Conservation (phyloP, 2,888 invertebrate species). For the Dorcus parallelipipedus region DNA sequence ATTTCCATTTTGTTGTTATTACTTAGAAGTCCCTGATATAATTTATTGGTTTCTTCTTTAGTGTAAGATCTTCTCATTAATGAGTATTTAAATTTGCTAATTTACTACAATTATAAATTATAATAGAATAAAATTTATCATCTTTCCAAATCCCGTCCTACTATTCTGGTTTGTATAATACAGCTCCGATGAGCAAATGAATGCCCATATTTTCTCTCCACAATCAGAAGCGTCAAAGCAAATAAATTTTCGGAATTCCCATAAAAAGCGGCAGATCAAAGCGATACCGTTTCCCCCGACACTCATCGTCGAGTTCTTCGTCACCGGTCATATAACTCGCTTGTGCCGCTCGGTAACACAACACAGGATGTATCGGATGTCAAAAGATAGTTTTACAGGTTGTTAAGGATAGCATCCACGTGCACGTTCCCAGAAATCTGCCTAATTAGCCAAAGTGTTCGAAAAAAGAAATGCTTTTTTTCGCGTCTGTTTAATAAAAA, state of each 20-base stretch:
- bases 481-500: too few species aligned
- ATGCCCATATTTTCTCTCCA: background rate
- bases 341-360: constrained; percentile 19
- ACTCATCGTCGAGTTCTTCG: constrained; percentile 18
- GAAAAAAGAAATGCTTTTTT: too few species aligned
- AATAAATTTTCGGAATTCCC: constrained; percentile 17
- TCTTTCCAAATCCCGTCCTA: too few species aligned
- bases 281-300: constrained; percentile 17
- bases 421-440: constrained; percentile 20
- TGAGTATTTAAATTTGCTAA: too few species aligned
- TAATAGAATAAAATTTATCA: too few species aligned
- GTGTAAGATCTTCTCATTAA: too few species aligned
- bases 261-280: constrained; percentile 19
- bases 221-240: constrained; percentile 18
- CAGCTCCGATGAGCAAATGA: too few species aligned
- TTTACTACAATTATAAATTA: too few species aligned
- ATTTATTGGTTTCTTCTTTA: too few species aligned
- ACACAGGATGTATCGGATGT: constrained; percentile 28
- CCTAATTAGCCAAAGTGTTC: constrained; percentile 11
- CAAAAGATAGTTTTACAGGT: constrained; percentile 19
- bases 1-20: too few species aligned
- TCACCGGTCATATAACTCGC: constrained; percentile 22
- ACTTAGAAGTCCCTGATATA: too few species aligned
- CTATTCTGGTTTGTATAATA: too few species aligned
- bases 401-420: constrained; percentile 19